Conservation (phyloP, 2,797 vertebrate genomes). For the Ctenopoma multispine region DNA sequence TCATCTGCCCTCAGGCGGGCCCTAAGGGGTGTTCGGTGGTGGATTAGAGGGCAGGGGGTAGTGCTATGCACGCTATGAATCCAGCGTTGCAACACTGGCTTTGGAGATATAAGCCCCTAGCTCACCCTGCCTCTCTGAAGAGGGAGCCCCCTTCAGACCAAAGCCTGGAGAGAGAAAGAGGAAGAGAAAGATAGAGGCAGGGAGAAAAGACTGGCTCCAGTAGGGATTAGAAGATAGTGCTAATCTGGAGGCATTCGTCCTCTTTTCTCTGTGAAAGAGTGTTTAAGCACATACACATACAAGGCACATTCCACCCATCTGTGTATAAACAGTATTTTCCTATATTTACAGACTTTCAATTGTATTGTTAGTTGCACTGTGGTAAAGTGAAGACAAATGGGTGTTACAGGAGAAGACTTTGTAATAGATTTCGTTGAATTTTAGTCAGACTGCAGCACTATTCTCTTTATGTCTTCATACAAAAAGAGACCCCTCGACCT, state of each 20-base stretch:
- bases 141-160: conserved; percentile 73
- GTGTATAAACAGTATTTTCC: conserved; percentile 33
- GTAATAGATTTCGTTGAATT: conserved; percentile 1
- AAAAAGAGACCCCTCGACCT: conserved; percentile 57
- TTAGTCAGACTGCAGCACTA: not conserved
- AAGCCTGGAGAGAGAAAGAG: conserved; percentile 65
- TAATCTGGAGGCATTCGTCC: conserved; percentile 87
- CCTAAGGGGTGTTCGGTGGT: conserved; percentile 79
- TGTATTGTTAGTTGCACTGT: conserved; percentile 4
- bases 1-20: conserved; percentile 70
- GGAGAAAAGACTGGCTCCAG: conserved; percentile 71
- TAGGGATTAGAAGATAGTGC: conserved; percentile 85
- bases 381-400: conserved; percentile 10
- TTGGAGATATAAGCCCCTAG: conserved; percentile 74
- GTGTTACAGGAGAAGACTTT: not conserved
- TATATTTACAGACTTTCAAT: conserved; percentile 14
- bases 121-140: conserved; percentile 65
- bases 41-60: conserved; percentile 81
- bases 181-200: conserved; percentile 65
- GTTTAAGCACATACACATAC: conserved; percentile 16
- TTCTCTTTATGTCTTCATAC: conserved; percentile 19
- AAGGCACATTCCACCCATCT: conserved; percentile 34
- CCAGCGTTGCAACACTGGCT: conserved; percentile 75
- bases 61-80: conserved; percentile 66
- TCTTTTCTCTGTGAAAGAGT: conserved; percentile 52